Percentiles rank a stretch among this genome's conserved stretches.
These are phyloP conservation scores for Tanypteryx hageni DNA, from an alignment of 2,888 invertebrate genomes.

Conservation along the genomic window DNA sequence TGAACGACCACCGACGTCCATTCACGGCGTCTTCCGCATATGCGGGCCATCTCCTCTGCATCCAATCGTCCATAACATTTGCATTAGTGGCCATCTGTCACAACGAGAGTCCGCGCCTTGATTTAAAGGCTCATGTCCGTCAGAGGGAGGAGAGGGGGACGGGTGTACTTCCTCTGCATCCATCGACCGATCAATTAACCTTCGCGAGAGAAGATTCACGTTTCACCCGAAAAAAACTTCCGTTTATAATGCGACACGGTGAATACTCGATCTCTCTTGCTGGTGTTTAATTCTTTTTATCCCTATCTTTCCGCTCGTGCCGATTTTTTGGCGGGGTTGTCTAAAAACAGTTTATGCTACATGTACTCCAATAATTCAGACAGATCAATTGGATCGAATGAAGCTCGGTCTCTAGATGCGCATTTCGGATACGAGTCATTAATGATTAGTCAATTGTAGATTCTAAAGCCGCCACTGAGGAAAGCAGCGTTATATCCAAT, in stretches of 20 bases:
- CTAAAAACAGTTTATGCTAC: too few species aligned
- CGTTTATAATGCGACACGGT: neutral
- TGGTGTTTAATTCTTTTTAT: neutral
- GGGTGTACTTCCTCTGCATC: neutral
- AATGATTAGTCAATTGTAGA: too few species aligned
- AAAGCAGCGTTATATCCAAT: too few species aligned
- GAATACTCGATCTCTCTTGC: neutral
- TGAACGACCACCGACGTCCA: neutral
- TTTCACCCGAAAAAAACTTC: neutral
- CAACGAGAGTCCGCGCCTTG: neutral
- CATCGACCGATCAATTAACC: conserved; percentile 3
- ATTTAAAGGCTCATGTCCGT: neutral
- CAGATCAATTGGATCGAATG: too few species aligned
- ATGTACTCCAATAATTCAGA: too few species aligned
- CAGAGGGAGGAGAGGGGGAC: too few species aligned
- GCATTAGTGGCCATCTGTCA: conserved; percentile 19
- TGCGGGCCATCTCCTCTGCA: conserved; percentile 16
- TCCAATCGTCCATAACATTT: neutral
- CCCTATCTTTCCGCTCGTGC: too few species aligned
- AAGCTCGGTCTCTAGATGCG: too few species aligned
- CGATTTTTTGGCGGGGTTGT: too few species aligned
- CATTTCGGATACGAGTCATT: too few species aligned
- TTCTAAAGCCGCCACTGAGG: too few species aligned
- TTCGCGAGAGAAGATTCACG: neutral
- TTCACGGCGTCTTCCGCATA: neutral